These are phyloP conservation scores for Zygogramma bicolorata DNA, from an alignment of 2,888 invertebrate genomes.

Conservation along the genomic window DNA sequence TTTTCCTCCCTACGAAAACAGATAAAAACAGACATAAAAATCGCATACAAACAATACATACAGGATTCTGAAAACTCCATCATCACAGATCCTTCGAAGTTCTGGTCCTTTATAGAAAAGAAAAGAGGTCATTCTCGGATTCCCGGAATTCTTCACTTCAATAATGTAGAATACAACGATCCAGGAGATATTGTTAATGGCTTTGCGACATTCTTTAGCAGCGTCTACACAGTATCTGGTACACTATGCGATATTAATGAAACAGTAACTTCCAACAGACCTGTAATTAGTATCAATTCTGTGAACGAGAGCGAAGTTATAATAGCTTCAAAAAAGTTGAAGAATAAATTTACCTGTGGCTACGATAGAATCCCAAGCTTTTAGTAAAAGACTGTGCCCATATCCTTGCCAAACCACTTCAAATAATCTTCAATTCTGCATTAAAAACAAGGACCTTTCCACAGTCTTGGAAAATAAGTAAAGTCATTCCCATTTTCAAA, in stretches of 20 bases:
- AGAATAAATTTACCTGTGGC: background rate
- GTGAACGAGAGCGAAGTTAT: slow-evolving; percentile 6
- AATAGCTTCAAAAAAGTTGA: background rate
- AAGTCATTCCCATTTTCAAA: slow-evolving; percentile 11
- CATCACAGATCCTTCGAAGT: too few relatives aligned
- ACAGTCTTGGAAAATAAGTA: slow-evolving; percentile 4
- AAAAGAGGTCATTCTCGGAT: too few relatives aligned
- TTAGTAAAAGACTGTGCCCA: too few relatives aligned
- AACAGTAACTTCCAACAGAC: slow-evolving; percentile 9
- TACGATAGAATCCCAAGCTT: slow-evolving; percentile 11
- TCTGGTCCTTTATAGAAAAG: too few relatives aligned
- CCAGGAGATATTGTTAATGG: too few relatives aligned
- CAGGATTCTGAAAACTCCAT: too few relatives aligned
- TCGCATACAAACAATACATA: too few relatives aligned
- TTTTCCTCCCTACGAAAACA: background rate
- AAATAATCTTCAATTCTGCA: slow-evolving; percentile 10
- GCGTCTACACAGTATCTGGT: slow-evolving; percentile 9
- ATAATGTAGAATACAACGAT: too few relatives aligned
- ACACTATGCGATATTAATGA: background rate
- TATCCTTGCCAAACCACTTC: slow-evolving; percentile 1
- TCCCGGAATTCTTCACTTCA: too few relatives aligned
- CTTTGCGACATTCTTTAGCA: slow-evolving; percentile 6
- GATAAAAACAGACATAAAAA: background rate
- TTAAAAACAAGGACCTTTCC: slow-evolving; percentile 6
- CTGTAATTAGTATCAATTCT: background rate